These are phyloP conservation scores for Echiichthys vipera DNA, from an alignment of 2,797 vertebrate species.

Conservation along the genomic window DNA sequence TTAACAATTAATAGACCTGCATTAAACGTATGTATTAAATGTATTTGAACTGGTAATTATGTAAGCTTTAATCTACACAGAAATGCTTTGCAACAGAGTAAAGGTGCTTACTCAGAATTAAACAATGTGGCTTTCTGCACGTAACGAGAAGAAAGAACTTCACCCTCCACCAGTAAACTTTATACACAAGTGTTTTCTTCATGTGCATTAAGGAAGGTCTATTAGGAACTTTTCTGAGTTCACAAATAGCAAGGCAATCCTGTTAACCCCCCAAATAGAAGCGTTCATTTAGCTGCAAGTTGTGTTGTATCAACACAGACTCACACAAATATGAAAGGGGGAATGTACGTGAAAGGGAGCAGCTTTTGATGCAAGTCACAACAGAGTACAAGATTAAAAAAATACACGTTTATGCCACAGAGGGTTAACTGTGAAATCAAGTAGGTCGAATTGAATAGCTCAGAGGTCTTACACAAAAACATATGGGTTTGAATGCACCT, in stretches of 20 bases:
- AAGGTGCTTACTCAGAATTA: background rate
- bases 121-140: background rate
- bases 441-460: background rate
- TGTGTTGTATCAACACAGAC: background rate
- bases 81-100: background rate
- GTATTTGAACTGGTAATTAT: too few species aligned
- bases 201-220: background rate
- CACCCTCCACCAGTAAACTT: background rate
- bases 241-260: too few species aligned
- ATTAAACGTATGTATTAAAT: too few species aligned
- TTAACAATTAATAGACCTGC: too few species aligned
- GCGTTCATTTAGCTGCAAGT: background rate
- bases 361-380: constrained; percentile 25
- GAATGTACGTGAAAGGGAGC: background rate
- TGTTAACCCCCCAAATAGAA: too few species aligned
- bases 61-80: background rate
- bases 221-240: background rate
- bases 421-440: constrained; percentile 5
- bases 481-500: background rate
- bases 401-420: background rate
- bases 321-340: background rate
- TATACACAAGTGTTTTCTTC: background rate
- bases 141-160: background rate
- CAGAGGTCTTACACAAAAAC: background rate
- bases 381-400: background rate